These are phyloP conservation scores for Hymenopus coronatus DNA, from an alignment of 2,888 invertebrate species.

Conservation along the genomic window DNA sequence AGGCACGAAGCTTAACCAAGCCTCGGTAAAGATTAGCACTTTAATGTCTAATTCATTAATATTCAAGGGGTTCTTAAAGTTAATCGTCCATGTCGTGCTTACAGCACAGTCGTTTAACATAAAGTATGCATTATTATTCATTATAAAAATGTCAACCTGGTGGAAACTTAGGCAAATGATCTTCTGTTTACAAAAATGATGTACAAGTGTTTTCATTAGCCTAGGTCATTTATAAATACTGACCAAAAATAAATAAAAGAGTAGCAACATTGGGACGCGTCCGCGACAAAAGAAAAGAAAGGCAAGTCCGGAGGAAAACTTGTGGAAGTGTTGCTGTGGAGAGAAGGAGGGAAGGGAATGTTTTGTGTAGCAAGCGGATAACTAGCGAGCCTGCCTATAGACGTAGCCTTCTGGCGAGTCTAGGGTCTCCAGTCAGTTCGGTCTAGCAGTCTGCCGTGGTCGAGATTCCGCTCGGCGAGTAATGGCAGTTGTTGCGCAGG, in stretches of 20 bases:
- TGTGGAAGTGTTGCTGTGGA: not conserved
- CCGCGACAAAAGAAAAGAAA: not conserved
- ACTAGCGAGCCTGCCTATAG: not conserved
- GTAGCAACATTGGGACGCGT: not conserved
- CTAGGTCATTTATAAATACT: not conserved
- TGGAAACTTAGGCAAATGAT: too few relatives aligned
- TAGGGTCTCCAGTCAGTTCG: not conserved
- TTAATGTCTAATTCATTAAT: too few relatives aligned
- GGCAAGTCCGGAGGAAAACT: constrained; percentile 3
- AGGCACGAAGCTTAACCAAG: too few relatives aligned
- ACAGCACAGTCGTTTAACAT: too few relatives aligned
- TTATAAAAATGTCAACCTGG: too few relatives aligned
- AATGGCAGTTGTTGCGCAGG: not conserved
- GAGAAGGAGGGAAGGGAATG: not conserved
- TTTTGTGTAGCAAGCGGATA: not conserved
- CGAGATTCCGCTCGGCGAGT: not conserved
- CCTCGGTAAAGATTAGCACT: too few relatives aligned
- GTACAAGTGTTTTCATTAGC: too few relatives aligned
- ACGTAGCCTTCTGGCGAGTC: not conserved
- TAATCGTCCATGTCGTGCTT: too few relatives aligned
- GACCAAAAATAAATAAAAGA: not conserved
- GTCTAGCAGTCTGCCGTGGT: not conserved
- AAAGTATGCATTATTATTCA: too few relatives aligned
- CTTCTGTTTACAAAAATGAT: too few relatives aligned
- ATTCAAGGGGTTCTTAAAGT: too few relatives aligned